Conservation (phyloP, 2,888 invertebrate genomes). For the Spilarctia lutea region DNA sequence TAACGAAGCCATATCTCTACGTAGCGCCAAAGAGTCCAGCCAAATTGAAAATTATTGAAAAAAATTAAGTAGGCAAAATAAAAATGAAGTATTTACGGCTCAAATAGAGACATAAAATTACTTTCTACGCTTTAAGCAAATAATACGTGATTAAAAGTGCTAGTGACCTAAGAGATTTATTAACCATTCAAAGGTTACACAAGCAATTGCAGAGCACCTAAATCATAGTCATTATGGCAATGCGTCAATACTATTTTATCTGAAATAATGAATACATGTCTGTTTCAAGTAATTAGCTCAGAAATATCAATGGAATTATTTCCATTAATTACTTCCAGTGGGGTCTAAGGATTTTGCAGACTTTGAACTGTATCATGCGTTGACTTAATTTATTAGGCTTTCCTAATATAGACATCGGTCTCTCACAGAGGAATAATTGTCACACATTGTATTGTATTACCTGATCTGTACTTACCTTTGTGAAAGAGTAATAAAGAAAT, state of each 20-base stretch:
- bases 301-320: not conserved
- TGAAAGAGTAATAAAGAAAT: no score
- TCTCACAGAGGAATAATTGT: no score
- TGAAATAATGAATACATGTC: not conserved
- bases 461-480: no score
- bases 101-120: not conserved
- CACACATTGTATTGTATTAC: no score
- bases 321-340: not conserved
- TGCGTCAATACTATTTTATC: not conserved
- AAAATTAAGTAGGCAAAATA: no score
- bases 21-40: no score
- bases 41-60: no score
- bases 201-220: not conserved
- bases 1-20: no score
- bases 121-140: not conserved
- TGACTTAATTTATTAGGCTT: not conserved
- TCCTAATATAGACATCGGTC: no score
- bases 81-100: no score
- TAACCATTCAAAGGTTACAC: not conserved
- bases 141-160: not conserved
- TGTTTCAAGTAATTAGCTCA: conserved; percentile 1
- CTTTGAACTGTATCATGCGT: not conserved
- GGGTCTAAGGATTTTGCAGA: conserved; percentile 2
- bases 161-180: not conserved
- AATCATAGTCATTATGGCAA: not conserved